Evolutionary conservation across 2,797 vertebrate species (phyloP), one percentile per base, ranked within the genome.

Genomic region (Manis crassicaudata): DNA sequence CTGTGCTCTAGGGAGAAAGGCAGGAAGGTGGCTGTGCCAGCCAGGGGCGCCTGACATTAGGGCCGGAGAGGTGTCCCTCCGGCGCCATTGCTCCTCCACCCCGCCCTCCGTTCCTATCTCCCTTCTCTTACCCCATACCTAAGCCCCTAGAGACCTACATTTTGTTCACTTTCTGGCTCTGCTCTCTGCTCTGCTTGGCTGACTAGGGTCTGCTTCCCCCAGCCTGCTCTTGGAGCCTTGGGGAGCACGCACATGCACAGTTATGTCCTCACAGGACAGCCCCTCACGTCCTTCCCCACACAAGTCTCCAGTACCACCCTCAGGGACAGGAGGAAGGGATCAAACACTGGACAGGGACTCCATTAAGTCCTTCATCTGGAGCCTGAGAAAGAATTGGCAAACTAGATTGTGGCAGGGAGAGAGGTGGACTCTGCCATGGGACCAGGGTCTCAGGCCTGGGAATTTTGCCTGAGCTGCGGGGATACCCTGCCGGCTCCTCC

Each of bases 361-460:
- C 82, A 62, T 72, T 43, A 86, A 43, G 83, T 65, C 82, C 83
- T 85, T 77, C 73, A 95, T 77, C 4, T 54, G 73, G 84, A 96
- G 65, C 82, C 92, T 77, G 81, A 90, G 80, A 86, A 70, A 20
- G 32, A 52, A 58, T 11, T 76, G 52, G 91, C 94, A 85, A 92
- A 85, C 40, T 27, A n/a, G 35, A 93, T 46, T 63, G 12, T 60
- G 37, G 18, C 8, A 6, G 43, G 68, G 46, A 72, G 68, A 88
- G 35, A 50, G 43, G 29, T 10, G 32, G 58, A 23, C 35, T 87
- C 63, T 95, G 84, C 58, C 46, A 6, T 5, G 0, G 68, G 37
- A 40, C 23, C 80, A 10, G 35, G 20, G 43, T 46, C 56, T 67
- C 25, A 7, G 76, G 72, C 54, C 73, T 79, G 40, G 29, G 46